phyloP scores from a whole-genome alignment of 2,888 invertebrate species.

The Sericinus montela region DNA sequence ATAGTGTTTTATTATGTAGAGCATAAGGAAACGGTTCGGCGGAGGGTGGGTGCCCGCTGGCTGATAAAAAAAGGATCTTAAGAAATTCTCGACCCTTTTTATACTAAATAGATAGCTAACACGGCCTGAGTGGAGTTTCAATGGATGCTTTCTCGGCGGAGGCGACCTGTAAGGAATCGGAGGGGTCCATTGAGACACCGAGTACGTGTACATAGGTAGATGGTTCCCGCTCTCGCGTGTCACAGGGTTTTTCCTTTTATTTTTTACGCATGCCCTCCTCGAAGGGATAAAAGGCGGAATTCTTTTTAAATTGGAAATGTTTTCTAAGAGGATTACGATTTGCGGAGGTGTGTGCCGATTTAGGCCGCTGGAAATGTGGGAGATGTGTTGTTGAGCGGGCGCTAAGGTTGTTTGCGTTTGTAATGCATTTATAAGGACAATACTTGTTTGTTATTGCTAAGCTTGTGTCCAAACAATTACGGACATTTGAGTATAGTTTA shows the following conservation, averaged over 20 bases:
- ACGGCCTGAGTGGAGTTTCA: slow-evolving; percentile 79
- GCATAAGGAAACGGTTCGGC: slow-evolving; percentile 3
- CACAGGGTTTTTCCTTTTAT: slow-evolving; percentile 73
- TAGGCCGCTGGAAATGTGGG: slow-evolving; percentile 50
- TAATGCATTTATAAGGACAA: too few species aligned
- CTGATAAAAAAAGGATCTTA: slow-evolving; percentile 74
- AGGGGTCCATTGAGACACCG: slow-evolving; percentile 50
- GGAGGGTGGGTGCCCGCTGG: slow-evolving; percentile 35
- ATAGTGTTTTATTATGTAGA: slow-evolving; percentile 1
- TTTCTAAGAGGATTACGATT: slow-evolving; percentile 79
- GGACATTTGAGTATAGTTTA: too few species aligned
- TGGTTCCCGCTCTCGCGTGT: slow-evolving; percentile 45
- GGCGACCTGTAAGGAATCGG: slow-evolving; percentile 77
- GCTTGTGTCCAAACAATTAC: too few species aligned
- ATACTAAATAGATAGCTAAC: slow-evolving; percentile 80
- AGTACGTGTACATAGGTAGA: slow-evolving; percentile 50
- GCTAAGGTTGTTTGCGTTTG: slow-evolving; percentile 45
- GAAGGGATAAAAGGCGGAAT: slow-evolving; percentile 73
- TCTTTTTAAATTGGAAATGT: slow-evolving; percentile 80
- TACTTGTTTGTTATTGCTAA: too few species aligned
- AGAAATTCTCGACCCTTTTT: slow-evolving; percentile 76
- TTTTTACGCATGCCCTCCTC: slow-evolving; percentile 75
- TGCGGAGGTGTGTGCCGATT: slow-evolving; percentile 67
- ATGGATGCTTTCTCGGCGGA: slow-evolving; percentile 77
- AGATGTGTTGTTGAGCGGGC: slow-evolving; percentile 47